Conservation (phyloP, 2,888 invertebrate species). For the Zeuzera pyrina region DNA sequence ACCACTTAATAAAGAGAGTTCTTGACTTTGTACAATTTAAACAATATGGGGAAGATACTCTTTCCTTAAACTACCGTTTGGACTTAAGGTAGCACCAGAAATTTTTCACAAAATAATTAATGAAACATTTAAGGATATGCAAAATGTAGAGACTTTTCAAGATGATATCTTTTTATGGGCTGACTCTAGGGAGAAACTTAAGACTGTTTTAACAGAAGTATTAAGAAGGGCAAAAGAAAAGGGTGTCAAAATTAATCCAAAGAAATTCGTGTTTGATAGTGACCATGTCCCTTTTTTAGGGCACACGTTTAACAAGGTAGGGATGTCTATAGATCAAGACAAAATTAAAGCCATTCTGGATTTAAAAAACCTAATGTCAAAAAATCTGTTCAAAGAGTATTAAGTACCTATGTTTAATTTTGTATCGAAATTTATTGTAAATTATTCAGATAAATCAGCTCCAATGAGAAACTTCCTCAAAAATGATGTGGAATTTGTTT, state of each 20-base stretch:
- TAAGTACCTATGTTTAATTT: constrained; percentile 12
- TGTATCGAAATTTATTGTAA: constrained; percentile 9
- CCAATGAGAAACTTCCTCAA: constrained; percentile 7
- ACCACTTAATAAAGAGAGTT: constrained; percentile 9
- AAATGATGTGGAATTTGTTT: constrained; percentile 9
- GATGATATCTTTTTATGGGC: constrained; percentile 11
- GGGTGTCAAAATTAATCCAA: constrained; percentile 12
- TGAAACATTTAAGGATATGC: constrained; percentile 7
- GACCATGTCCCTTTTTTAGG: constrained; percentile 7
- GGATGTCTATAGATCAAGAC: constrained; percentile 13
- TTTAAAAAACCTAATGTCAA: constrained; percentile 13
- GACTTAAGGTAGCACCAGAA: constrained; percentile 12
- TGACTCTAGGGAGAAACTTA: constrained; percentile 7
- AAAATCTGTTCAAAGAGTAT: constrained; percentile 13
- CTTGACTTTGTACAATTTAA: constrained; percentile 10
- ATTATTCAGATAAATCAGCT: constrained; percentile 8
- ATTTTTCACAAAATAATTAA: constrained; percentile 13
- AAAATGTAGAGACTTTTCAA: constrained; percentile 9
- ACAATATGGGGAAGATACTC: constrained; percentile 15
- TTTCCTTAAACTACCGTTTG: constrained; percentile 14
- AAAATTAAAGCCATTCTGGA: constrained; percentile 13
- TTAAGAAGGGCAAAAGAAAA: constrained; percentile 7
- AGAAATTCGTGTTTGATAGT: constrained; percentile 15
- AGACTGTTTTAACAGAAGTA: constrained; percentile 6
- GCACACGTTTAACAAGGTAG: constrained; percentile 7